These are phyloP conservation scores for Thereva unica DNA, from an alignment of 2,888 invertebrate genomes.

Conservation along the genomic window DNA sequence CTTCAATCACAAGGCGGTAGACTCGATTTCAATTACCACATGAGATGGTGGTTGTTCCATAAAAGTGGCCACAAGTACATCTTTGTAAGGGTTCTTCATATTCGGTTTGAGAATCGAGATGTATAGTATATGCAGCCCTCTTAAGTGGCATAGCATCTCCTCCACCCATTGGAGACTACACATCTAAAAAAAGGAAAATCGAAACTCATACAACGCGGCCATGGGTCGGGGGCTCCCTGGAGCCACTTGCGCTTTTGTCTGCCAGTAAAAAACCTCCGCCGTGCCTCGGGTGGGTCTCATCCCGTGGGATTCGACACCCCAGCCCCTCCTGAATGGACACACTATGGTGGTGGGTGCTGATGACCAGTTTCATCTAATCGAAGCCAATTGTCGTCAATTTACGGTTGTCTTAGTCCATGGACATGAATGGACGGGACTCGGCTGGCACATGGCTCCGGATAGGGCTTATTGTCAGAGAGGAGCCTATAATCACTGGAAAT, in stretches of 20 bases:
- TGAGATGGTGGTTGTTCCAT: not conserved
- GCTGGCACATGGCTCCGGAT: not conserved
- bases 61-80: constrained; percentile 3
- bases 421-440: constrained; percentile 14
- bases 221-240: constrained; percentile 19
- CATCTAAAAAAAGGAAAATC: constrained; percentile 15
- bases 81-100: constrained; percentile 20
- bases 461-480: not conserved
- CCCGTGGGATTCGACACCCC: not conserved
- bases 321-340: too few species aligned
- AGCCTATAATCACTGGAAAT: constrained; percentile 12
- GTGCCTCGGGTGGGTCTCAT: constrained; percentile 8
- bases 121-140: constrained; percentile 7
- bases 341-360: not conserved
- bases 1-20: not conserved
- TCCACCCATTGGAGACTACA: constrained; percentile 5
- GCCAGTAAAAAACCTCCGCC: not conserved
- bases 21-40: constrained; percentile 13
- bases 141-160: constrained; percentile 19
- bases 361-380: constrained; percentile 23
- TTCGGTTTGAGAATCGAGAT: constrained; percentile 22
- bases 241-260: constrained; percentile 32
- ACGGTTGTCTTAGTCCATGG: constrained; percentile 30
- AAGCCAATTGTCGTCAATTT: constrained; percentile 34
- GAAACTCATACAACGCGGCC: not conserved